phyloP scores from a whole-genome alignment of 2,797 vertebrate species.

The Hybognathus amarus region DNA sequence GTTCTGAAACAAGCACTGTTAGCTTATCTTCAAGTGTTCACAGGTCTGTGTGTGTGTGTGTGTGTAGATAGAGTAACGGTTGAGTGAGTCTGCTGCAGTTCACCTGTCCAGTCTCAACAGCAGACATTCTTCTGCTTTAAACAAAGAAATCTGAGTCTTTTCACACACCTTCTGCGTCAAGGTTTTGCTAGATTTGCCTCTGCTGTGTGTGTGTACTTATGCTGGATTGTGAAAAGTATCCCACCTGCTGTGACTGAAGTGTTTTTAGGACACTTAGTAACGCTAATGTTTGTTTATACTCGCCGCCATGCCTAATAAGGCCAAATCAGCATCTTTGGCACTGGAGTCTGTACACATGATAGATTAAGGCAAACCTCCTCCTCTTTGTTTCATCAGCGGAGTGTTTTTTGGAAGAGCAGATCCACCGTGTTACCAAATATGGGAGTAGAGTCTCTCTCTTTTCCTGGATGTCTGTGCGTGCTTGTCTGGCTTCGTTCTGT shows the following conservation, averaged over 20 bases:
- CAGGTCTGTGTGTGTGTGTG: not conserved
- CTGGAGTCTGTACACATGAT: not conserved
- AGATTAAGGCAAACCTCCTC: not conserved
- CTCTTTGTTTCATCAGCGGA: conserved; percentile 40
- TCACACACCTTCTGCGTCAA: not conserved
- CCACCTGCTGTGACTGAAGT: conserved; percentile 11
- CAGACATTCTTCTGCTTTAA: not conserved
- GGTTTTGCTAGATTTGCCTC: not conserved
- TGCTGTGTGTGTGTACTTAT: not conserved
- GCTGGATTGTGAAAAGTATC: not conserved
- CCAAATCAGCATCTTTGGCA: not conserved
- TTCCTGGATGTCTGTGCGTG: conserved; percentile 11
- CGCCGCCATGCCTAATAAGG: conserved; percentile 15
- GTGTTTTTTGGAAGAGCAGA: conserved; percentile 53
- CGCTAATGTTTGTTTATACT: conserved; percentile 3
- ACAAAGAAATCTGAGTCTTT: not conserved
- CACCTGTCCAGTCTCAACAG: not conserved
- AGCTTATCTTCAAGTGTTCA: conserved; percentile 16
- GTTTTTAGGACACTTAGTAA: conserved; percentile 1
- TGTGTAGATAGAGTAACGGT: conserved; percentile 22
- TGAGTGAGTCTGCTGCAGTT: conserved; percentile 1
- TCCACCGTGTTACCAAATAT: conserved; percentile 69
- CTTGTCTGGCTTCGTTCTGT: conserved; percentile 43
- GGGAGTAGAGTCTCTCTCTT: conserved; percentile 48
- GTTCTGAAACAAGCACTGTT: conserved; percentile 4